A percentile compares a stretch with the other conserved stretches of the same genome.
Conservation (phyloP, 2,113 vertebrate species). For the Boleophthalmus pectinirostris region DNA sequence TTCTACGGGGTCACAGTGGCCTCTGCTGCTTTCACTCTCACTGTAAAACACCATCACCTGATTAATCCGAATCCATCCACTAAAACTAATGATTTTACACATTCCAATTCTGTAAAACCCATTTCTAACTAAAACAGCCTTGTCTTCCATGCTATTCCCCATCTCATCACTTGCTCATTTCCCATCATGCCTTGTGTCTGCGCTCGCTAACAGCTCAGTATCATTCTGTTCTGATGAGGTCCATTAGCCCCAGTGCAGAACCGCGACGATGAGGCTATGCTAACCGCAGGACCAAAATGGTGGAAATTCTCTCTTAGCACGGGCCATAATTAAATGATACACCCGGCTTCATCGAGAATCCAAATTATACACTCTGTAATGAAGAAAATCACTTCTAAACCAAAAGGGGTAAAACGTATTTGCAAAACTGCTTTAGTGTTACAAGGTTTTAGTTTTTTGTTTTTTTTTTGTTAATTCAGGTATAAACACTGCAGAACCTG, state of each 20-base stretch:
- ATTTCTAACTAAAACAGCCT: background rate
- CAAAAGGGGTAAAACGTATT: constrained; percentile 21
- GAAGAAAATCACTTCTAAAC: constrained; percentile 58
- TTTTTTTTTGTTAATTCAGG: background rate
- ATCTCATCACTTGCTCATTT: constrained; percentile 16
- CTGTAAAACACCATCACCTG: background rate
- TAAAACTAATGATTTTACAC: background rate
- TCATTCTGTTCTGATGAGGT: constrained; percentile 81
- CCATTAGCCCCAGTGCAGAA: constrained; percentile 84
- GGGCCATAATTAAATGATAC: constrained; percentile 88
- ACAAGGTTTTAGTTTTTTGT: constrained; percentile 6
- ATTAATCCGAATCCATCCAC: background rate
- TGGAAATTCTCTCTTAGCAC: constrained; percentile 81
- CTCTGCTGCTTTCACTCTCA: background rate
- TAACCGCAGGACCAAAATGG: constrained; percentile 72
- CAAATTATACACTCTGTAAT: constrained; percentile 68
- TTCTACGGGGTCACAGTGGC: no score
- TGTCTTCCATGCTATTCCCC: background rate
- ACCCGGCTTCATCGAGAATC: constrained; percentile 72
- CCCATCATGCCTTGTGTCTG: constrained; percentile 52
- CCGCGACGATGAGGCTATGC: constrained; percentile 81
- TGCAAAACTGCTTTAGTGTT: constrained; percentile 23
- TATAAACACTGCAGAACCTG: background rate
- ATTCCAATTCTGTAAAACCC: background rate
- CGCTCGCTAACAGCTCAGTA: constrained; percentile 82